Conservation (phyloP, 1,140 invertebrate species). For the Drosophila trapezifrons region DNA sequence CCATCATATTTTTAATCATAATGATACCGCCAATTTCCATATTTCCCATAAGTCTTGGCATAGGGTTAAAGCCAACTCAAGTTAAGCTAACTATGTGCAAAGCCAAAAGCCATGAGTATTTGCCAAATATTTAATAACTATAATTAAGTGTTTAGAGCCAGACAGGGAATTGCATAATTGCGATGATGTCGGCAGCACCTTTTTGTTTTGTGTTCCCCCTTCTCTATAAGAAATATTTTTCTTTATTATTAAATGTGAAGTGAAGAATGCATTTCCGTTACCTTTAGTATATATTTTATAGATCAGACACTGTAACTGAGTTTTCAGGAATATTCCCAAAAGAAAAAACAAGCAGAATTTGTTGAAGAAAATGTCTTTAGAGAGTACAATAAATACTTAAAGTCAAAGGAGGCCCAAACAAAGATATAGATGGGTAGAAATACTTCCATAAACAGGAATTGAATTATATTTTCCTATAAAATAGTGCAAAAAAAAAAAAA, state of each 20-base stretch:
- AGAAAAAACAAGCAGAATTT: no score
- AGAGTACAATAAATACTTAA: no score
- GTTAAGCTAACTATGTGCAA: constrained; percentile 47
- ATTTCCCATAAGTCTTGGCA: constrained; percentile 9
- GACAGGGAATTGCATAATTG: constrained; percentile 49
- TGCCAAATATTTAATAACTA: constrained; percentile 67
- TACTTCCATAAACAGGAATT: neutral
- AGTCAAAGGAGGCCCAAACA: no score
- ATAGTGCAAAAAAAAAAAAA: no score
- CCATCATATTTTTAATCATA: constrained; percentile 6
- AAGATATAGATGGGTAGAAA: no score
- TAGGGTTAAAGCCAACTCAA: constrained; percentile 13
- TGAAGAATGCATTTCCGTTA: neutral
- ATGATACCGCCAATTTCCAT: constrained; percentile 35
- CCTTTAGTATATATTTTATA: neutral
- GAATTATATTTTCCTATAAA: neutral
- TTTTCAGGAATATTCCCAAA: no score
- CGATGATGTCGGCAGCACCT: no score
- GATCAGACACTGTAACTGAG: no score
- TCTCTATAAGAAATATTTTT: no score
- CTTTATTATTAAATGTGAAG: neutral
- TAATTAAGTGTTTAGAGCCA: constrained; percentile 56
- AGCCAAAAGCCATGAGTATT: constrained; percentile 38
- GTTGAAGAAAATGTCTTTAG: no score
- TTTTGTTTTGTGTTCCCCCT: no score